These are phyloP conservation scores for Amphimedon queenslandica DNA, from an alignment of 37 sponge, comb jelly and placozoan species.

Conservation along the genomic window DNA sequence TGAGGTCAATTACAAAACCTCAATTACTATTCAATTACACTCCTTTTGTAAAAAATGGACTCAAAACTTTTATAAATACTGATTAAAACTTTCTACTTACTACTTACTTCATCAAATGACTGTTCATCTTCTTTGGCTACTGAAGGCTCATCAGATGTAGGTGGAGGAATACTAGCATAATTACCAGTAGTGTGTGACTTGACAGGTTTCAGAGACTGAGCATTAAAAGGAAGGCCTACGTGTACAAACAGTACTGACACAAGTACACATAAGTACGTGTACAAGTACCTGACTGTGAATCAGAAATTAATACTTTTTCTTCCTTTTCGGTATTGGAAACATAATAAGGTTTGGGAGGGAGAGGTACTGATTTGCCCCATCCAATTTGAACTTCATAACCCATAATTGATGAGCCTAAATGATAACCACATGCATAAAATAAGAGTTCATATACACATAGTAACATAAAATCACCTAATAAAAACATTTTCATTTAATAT, in stretches of 20 bases:
- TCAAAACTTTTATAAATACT: no score
- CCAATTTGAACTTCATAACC: slow-evolving; percentile 93
- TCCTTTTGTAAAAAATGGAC: no score
- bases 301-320: slow-evolving; percentile 47
- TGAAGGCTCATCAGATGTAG: neutral
- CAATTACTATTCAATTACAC: no score
- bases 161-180: neutral
- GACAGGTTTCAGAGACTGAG: slow-evolving; percentile 46
- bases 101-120: neutral
- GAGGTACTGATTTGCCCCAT: slow-evolving; percentile 96
- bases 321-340: slow-evolving; percentile 73
- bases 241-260: slow-evolving; percentile 13
- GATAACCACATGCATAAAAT: neutral
- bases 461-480: no score
- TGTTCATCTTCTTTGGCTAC: neutral
- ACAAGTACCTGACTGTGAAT: slow-evolving; percentile 57
- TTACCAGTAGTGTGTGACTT: neutral
- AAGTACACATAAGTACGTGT: neutral
- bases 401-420: slow-evolving; percentile 82
- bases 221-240: slow-evolving; percentile 82
- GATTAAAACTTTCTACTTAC: no score
- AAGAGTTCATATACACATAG: neutral
- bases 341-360: slow-evolving; percentile 92
- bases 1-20: no score
- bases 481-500: no score